phyloP scores from a whole-genome alignment of 2,113 vertebrate genomes.

The Cettia cetti region DNA sequence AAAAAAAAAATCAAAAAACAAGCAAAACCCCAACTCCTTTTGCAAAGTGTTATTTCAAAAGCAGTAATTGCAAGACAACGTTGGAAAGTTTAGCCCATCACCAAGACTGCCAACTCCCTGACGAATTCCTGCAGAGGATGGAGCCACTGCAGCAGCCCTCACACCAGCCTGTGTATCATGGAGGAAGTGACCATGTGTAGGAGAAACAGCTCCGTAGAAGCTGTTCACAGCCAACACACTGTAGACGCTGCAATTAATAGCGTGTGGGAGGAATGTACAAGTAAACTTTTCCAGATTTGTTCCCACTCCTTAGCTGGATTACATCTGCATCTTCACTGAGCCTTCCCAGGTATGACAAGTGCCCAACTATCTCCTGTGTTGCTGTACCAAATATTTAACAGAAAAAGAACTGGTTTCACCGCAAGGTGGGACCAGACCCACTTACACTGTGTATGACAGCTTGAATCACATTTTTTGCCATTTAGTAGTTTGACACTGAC shows the following conservation, averaged over 20 bases:
- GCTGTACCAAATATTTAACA: not conserved
- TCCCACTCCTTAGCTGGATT: not conserved
- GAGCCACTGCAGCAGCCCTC: not conserved
- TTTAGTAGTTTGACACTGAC: not conserved
- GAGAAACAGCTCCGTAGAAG: not conserved
- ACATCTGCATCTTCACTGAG: not conserved
- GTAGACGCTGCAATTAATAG: not conserved
- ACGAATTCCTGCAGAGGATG: not conserved
- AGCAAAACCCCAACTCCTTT: not conserved
- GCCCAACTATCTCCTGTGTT: not conserved
- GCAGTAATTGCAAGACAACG: not conserved
- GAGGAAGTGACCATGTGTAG: not conserved
- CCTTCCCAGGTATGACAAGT: not conserved
- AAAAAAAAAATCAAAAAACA: not conserved
- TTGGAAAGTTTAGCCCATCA: not conserved
- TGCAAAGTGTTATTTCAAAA: not conserved
- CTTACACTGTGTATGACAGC: not conserved
- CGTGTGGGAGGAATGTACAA: fast-evolving
- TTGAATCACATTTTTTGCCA: not conserved
- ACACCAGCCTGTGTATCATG: not conserved
- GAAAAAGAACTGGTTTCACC: not conserved
- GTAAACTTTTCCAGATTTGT: not conserved
- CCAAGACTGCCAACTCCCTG: not conserved
- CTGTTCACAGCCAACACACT: not conserved
- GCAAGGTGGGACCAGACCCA: not conserved